These are phyloP conservation scores for Hemibagrus guttatus DNA, from an alignment of 2,797 vertebrate genomes.

Conservation along the genomic window DNA sequence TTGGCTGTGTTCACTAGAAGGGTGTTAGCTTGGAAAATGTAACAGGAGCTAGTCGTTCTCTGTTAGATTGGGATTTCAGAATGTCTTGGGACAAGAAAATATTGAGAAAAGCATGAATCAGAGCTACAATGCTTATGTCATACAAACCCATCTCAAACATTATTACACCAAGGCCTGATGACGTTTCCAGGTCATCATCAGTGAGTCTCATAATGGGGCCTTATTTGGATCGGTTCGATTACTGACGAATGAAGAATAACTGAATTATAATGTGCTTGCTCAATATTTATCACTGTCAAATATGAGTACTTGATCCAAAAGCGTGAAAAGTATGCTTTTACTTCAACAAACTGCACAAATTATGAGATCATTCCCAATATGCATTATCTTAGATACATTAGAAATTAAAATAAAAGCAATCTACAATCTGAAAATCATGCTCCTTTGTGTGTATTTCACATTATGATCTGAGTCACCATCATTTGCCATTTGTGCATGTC, in stretches of 20 bases:
- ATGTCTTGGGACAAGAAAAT: constrained; percentile 42
- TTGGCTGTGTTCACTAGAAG: constrained; percentile 48
- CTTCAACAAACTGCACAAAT: background rate
- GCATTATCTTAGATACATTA: background rate
- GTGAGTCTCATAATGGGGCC: background rate
- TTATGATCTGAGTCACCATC: constrained; percentile 21
- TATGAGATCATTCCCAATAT: background rate
- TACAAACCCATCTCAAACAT: constrained; percentile 8
- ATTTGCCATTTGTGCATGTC: constrained; percentile 22
- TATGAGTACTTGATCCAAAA: no score
- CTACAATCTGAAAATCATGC: background rate
- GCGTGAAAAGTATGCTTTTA: background rate
- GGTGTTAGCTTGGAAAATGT: constrained; percentile 57
- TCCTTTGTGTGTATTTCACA: background rate
- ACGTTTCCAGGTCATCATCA: background rate
- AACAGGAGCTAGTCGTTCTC: constrained; percentile 51
- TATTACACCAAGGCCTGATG: background rate
- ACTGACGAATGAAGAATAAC: background rate
- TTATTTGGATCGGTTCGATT: background rate
- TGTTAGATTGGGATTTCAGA: constrained; percentile 42
- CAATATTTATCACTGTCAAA: background rate
- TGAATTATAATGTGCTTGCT: background rate
- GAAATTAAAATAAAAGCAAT: background rate
- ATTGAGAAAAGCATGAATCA: constrained; percentile 1
- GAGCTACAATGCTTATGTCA: constrained; percentile 4